Evolutionary conservation across 2,797 vertebrate species (phyloP), one percentile per base, ranked within the genome.

Genomic region (Telmatherina bonti): DNA sequence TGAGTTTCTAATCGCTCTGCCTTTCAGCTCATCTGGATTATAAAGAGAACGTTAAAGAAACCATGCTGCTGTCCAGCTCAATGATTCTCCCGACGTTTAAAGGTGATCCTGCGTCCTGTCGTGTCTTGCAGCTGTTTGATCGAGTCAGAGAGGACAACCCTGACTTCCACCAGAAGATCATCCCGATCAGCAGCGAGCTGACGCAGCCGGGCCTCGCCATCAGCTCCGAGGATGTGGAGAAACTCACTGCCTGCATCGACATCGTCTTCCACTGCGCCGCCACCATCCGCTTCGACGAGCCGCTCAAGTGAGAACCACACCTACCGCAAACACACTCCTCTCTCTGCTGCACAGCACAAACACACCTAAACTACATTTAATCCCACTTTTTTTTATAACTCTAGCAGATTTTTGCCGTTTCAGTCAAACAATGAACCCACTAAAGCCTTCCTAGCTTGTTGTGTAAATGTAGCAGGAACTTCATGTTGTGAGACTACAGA

Each of bases 181-280:
- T 95, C 52, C 92, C 96, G 7, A 92, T 99, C 89, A 96, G 94
- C 88, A 96, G 96, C 33, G 97, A 99, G 89, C 93, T 99, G 91
- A 96, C 80, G 36, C 95, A 98, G 82, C 95, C 94, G 0, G 95
- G 97, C 86, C 90, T 99, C 45, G 95, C 95, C 90, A 96, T 99
- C 89, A 93, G 95, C 84, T 86, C 95, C 1, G 93, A 94, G 84
- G 97, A 99, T 26, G 88, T 90, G 60, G 90, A 96, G 77, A 95
- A 86, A 70, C 96, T 99, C 52, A 90, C 94, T 15, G 86, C 92
- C 77, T 94, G 91, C 89, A 84, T 96, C 87, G 95, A 98, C 91
- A 86, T 99, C 10, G 86, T 99, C 92, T 99, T 99, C 93, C 98
- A 99, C 92, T 99, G 97, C 77, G 98, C 98, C 58, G 98, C 98